Evolutionary conservation across 1,140 invertebrate species (phyloP).

Genomic region (Pogonognathellus flavescens): DNA sequence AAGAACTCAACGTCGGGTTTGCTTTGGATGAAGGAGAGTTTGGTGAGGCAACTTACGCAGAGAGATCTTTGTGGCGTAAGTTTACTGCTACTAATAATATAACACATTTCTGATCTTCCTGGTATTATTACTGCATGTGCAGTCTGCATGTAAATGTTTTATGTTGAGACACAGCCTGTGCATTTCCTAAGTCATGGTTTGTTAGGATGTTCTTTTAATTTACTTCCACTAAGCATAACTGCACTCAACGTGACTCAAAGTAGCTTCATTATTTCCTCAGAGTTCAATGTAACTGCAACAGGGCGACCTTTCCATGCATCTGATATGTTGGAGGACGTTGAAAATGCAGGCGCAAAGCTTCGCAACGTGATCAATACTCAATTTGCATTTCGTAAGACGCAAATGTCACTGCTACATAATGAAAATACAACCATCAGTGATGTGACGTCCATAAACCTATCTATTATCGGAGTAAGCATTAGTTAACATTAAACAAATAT

Average conservation of each 20-base stretch:
- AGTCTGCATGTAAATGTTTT: too few relatives aligned
- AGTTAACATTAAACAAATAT: neutral
- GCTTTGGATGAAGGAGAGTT: constrained; percentile 88
- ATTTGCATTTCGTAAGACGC: constrained; percentile 77
- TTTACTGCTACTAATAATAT: too few relatives aligned
- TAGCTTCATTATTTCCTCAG: neutral
- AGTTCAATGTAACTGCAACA: constrained; percentile 18
- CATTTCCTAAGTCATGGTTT: too few relatives aligned
- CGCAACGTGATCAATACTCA: constrained; percentile 82
- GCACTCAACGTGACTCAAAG: too few relatives aligned
- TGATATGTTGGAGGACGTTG: constrained; percentile 76
- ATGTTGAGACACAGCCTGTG: too few relatives aligned
- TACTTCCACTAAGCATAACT: too few relatives aligned
- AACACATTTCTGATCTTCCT: neutral
- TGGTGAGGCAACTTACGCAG: constrained; percentile 83
- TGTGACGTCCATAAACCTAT: constrained; percentile 90
- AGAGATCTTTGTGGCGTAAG: constrained; percentile 78
- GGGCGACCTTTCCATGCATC: constrained; percentile 71
- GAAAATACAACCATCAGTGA: constrained; percentile 81
- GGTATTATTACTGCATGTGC: neutral
- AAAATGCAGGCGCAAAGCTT: constrained; percentile 90
- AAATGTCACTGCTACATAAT: constrained; percentile 79
- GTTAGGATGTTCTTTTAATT: too few relatives aligned
- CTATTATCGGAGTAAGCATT: constrained; percentile 77
- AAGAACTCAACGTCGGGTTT: constrained; percentile 87